These are phyloP conservation scores for Aquatica leii DNA, from an alignment of 2,888 invertebrate species.

Conservation along the genomic window DNA sequence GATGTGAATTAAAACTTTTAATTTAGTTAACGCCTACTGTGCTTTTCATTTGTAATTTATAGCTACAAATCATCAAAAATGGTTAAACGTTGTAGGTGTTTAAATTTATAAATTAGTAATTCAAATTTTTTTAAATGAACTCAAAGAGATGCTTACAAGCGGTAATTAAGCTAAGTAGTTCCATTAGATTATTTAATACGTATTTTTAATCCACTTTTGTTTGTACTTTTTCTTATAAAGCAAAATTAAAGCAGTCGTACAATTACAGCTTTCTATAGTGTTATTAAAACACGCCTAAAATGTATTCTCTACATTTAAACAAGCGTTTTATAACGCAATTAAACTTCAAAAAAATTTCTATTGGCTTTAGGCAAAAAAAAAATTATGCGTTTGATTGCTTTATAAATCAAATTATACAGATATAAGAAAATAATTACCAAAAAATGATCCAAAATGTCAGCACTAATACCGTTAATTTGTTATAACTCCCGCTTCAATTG, in stretches of 20 bases:
- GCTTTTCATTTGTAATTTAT: background rate
- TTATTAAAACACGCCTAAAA: slow-evolving; percentile 11
- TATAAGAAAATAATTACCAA: slow-evolving; percentile 28
- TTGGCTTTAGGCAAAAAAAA: slow-evolving; percentile 20
- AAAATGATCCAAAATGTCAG: slow-evolving; percentile 27
- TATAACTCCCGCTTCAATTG: slow-evolving; percentile 2
- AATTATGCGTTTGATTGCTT: slow-evolving; percentile 8
- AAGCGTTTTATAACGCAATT: slow-evolving; percentile 6
- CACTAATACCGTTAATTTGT: slow-evolving; percentile 19
- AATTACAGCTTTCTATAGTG: slow-evolving; percentile 9
- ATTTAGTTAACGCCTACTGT: slow-evolving; percentile 1
- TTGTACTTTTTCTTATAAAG: no score
- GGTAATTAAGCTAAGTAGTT: no score
- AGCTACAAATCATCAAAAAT: background rate
- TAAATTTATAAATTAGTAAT: background rate
- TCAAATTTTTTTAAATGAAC: background rate
- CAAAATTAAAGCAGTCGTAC: no score
- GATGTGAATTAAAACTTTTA: background rate
- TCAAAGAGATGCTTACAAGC: no score
- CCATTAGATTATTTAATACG: no score
- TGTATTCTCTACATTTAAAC: slow-evolving; percentile 10
- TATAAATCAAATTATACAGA: slow-evolving; percentile 21
- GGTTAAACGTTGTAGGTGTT: slow-evolving; percentile 5
- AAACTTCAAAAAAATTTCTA: slow-evolving; percentile 22
- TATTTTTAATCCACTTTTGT: no score